Evolutionary conservation across 2,113 vertebrate genomes (phyloP).

Genomic region (Plectropomus leopardus): DNA sequence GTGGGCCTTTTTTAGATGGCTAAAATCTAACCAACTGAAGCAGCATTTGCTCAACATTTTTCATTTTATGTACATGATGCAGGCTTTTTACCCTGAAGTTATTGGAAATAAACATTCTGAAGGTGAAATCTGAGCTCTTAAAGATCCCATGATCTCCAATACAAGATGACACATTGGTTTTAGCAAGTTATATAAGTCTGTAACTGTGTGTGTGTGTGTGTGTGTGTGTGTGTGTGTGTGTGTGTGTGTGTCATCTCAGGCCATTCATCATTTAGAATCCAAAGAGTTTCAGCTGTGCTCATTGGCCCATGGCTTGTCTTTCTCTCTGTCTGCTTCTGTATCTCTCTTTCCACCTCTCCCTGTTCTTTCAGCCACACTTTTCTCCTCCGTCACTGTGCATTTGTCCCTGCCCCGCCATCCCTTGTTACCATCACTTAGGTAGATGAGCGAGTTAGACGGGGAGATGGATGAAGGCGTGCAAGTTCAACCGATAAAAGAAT

Average conservation of each 20-base stretch:
- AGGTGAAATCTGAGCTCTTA: not conserved
- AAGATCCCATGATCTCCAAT: not conserved
- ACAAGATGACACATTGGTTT: not conserved
- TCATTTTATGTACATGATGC: no score
- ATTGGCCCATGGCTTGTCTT: not conserved
- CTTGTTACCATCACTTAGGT: not conserved
- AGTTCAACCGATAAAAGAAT: not conserved
- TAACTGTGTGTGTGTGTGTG: not conserved
- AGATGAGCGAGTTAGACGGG: not conserved
- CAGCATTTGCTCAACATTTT: no score
- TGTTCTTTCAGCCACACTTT: not conserved
- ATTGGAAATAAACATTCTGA: no score
- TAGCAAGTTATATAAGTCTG: slow-evolving; percentile 3
- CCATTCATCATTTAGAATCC: not conserved
- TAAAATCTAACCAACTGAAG: no score
- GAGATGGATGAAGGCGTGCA: slow-evolving; percentile 1
- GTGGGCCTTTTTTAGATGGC: no score
- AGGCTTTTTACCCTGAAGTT: no score
- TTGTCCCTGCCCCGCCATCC: not conserved
- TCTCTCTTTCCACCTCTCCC: not conserved
- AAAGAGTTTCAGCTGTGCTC: not conserved
- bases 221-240: not conserved
- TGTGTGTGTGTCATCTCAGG: not conserved
- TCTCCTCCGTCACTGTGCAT: slow-evolving; percentile 17
- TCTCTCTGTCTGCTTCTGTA: not conserved